Evolutionary conservation across 1,140 invertebrate genomes (phyloP).

Genomic region (Hyles euphorbiae): DNA sequence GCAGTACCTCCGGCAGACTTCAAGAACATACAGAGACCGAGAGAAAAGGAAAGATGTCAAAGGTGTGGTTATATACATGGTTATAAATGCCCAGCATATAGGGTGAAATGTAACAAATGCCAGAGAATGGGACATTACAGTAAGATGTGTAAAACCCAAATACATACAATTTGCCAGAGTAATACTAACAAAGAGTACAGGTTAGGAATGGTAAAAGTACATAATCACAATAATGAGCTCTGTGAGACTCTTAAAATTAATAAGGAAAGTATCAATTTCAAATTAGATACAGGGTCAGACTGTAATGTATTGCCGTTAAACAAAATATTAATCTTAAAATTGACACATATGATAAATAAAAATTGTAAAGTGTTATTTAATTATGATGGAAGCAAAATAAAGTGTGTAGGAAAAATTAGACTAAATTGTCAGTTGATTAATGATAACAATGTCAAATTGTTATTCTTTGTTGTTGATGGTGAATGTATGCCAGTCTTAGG

Average conservation of each 20-base stretch:
- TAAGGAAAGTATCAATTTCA: neutral
- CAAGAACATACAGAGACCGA: no score
- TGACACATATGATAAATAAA: no score
- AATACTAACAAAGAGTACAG: neutral
- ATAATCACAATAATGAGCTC: neutral
- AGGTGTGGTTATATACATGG: neutral
- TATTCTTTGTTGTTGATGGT: no score
- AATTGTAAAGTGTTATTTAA: no score
- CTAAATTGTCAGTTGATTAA: no score
- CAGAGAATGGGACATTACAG: neutral
- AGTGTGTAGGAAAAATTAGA: no score
- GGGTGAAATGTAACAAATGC: neutral
- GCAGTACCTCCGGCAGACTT: no score
- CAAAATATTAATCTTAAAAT: neutral
- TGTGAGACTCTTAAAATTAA: neutral
- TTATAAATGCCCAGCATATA: neutral
- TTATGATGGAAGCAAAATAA: no score
- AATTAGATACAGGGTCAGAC: neutral
- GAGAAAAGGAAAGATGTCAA: neutral
- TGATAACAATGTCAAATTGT: no score
- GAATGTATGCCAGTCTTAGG: no score
- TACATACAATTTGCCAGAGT: no score
- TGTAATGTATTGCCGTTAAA: neutral
- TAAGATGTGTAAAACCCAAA: neutral
- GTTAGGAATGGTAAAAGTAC: neutral